Evolutionary conservation across 2,888 invertebrate genomes (phyloP).

Genomic region (Drosophila sordidapex): DNA sequence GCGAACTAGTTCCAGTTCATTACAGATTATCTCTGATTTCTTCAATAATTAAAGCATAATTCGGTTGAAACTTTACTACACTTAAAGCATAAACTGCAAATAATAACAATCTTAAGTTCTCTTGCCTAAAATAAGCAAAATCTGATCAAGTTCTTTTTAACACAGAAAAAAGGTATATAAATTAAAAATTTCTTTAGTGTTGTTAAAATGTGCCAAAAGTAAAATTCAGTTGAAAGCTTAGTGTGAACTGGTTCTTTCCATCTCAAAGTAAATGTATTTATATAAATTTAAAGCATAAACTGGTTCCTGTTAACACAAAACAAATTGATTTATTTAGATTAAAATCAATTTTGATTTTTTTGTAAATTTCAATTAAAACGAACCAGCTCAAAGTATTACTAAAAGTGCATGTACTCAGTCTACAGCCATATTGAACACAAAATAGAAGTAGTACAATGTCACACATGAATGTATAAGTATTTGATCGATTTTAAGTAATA

Average conservation of each 20-base stretch:
- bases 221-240: neutral
- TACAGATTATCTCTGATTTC: neutral
- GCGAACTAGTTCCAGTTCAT: conserved; percentile 30
- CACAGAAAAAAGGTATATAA: neutral
- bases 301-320: neutral
- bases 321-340: neutral
- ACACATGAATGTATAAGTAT: neutral
- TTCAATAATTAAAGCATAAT: conserved; percentile 4
- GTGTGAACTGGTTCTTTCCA: neutral
- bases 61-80: neutral
- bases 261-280: neutral
- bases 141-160: neutral
- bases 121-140: neutral
- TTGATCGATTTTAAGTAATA: neutral
- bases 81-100: neutral
- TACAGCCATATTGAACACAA: neutral
- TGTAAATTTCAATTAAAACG: neutral
- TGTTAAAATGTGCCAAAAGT: neutral
- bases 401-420: neutral
- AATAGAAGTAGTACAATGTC: neutral
- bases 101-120: neutral
- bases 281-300: neutral
- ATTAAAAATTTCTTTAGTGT: neutral
- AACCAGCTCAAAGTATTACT: neutral
- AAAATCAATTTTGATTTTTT: neutral